Evolutionary conservation across 1,140 invertebrate species (phyloP).

Genomic region (Brachionus rubens): DNA sequence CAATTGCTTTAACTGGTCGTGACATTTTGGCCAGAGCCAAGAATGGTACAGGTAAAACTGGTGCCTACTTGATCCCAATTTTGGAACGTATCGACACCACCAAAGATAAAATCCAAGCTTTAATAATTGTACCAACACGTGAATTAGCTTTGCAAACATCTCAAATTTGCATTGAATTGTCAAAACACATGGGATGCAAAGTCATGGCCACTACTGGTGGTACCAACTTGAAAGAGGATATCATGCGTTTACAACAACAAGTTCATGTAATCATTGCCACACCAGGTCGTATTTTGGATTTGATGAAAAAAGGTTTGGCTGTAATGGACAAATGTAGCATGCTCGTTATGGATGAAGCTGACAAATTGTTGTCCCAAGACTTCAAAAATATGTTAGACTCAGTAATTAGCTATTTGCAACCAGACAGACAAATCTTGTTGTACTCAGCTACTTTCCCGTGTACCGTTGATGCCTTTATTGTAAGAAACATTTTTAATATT

Average conservation of each 20-base stretch:
- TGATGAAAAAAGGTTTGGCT: slow-evolving; percentile 98
- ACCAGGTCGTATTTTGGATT: slow-evolving; percentile 95
- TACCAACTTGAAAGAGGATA: slow-evolving; percentile 96
- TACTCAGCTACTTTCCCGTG: slow-evolving; percentile 99
- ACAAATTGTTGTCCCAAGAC: slow-evolving; percentile 97
- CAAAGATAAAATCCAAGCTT: slow-evolving; percentile 73
- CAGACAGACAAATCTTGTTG: slow-evolving; percentile 91
- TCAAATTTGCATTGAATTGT: slow-evolving; percentile 97
- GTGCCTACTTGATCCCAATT: slow-evolving; percentile 97
- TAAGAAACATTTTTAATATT: slow-evolving; percentile 56
- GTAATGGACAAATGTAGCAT: slow-evolving; percentile 88
- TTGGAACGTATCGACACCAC: slow-evolving; percentile 86
- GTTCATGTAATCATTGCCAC: slow-evolving; percentile 99
- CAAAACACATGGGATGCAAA: slow-evolving; percentile 69
- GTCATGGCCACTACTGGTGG: slow-evolving; percentile 99
- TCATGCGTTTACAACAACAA: slow-evolving; percentile 80
- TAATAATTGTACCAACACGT: slow-evolving; percentile 96
- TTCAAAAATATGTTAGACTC: slow-evolving; percentile 98
- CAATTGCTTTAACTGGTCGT: slow-evolving; percentile 91
- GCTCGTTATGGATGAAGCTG: slow-evolving; percentile 96
- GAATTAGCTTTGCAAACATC: slow-evolving; percentile 98
- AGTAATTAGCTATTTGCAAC: slow-evolving; percentile 87
- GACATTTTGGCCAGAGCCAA: slow-evolving; percentile 97
- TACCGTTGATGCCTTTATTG: slow-evolving; percentile 98
- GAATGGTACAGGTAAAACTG: slow-evolving; percentile 99